Percentiles rank a stretch among this genome's conserved stretches.
Conservation (phyloP, 2,888 invertebrate species). For the Tachystola acroxantha region DNA sequence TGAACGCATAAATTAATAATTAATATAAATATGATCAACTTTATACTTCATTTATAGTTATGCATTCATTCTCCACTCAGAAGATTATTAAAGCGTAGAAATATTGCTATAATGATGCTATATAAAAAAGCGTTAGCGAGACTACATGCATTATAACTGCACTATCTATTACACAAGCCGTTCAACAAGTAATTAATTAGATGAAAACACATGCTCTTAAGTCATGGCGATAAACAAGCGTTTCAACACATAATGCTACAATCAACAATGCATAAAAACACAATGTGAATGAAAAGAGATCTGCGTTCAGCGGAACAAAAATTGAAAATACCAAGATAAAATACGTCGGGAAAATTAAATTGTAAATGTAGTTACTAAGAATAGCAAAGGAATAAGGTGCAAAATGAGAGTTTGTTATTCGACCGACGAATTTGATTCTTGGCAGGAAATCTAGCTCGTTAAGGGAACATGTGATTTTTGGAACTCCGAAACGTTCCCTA, state of each 20-base stretch:
- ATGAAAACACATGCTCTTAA: constrained; percentile 35
- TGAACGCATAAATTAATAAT: constrained; percentile 39
- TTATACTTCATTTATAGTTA: constrained; percentile 4
- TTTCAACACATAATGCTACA: constrained; percentile 29
- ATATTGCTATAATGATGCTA: constrained; percentile 18
- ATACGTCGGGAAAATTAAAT: constrained; percentile 16
- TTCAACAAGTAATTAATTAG: constrained; percentile 29
- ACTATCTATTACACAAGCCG: constrained; percentile 13
- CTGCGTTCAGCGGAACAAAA: constrained; percentile 53
- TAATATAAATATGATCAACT: constrained; percentile 18
- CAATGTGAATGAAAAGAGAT: constrained; percentile 63
- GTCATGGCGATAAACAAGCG: constrained; percentile 32
- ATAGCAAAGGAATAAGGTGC: constrained; percentile 12
- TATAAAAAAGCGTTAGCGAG: neutral
- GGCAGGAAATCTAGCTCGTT: constrained; percentile 20
- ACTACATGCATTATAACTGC: constrained; percentile 18
- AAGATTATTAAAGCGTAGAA: constrained; percentile 25
- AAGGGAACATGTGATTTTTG: constrained; percentile 21
- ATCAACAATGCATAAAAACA: constrained; percentile 35
- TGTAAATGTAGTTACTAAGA: neutral
- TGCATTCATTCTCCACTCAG: constrained; percentile 16
- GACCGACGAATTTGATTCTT: constrained; percentile 15
- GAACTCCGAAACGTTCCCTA: constrained; percentile 19
- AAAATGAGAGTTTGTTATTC: constrained; percentile 16
- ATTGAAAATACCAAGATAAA: constrained; percentile 21